These are phyloP conservation scores for Aurelia aurita DNA, from an alignment of 30 jellyfish, hydroid and myxozoan genomes.

Conservation along the genomic window DNA sequence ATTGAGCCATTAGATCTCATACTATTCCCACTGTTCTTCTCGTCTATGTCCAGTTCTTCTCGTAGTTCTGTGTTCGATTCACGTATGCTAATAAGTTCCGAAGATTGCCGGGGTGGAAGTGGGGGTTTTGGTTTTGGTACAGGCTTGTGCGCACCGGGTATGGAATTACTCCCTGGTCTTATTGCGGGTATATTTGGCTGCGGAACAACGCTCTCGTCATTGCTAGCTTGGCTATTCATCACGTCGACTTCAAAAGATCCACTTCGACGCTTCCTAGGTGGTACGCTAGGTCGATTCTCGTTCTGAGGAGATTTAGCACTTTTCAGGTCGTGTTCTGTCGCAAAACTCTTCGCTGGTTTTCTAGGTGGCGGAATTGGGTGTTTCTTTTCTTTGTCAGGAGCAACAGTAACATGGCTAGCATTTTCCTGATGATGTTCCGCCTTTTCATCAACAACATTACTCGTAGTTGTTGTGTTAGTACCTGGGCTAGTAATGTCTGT, in stretches of 20 bases:
- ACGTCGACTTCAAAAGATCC: not conserved
- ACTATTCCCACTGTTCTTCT: not conserved
- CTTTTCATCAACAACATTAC: not conserved
- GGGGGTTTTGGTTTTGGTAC: constrained; percentile 57
- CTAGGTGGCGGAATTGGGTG: constrained; percentile 32
- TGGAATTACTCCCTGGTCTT: not conserved
- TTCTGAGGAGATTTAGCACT: not conserved
- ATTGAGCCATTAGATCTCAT: not conserved
- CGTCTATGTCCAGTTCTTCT: not conserved
- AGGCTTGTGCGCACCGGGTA: constrained; percentile 42
- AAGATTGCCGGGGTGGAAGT: constrained; percentile 62
- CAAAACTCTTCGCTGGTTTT: not conserved
- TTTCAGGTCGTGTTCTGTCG: not conserved
- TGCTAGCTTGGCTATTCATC: not conserved
- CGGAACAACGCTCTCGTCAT: too few species aligned
- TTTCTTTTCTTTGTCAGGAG: not conserved
- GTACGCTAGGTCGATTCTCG: constrained; percentile 12
- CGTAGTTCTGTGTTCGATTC: not conserved
- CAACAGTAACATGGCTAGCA: not conserved
- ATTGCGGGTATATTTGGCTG: not conserved
- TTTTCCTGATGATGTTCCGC: not conserved
- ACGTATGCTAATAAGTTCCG: not conserved
- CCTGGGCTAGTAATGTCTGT: not conserved
- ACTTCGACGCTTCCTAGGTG: constrained; percentile 20
- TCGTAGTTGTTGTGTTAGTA: not conserved